phyloP scores from a whole-genome alignment of 2,113 vertebrate species.

The Bettongia penicillata region DNA sequence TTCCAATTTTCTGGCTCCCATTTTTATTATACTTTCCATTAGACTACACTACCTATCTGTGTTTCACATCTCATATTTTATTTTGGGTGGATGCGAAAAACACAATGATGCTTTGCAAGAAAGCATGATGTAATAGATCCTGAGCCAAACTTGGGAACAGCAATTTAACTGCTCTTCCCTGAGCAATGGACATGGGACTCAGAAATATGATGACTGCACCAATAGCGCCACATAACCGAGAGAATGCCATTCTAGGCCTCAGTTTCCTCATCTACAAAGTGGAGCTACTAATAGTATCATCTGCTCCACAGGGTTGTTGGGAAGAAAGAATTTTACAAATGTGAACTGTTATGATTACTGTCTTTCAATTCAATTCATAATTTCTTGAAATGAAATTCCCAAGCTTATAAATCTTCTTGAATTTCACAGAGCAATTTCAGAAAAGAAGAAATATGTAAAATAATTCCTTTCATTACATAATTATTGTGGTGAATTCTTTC shows the following conservation, averaged over 20 bases:
- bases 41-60: neutral
- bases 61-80: neutral
- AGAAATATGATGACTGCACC: neutral
- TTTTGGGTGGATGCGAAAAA: neutral
- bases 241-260: neutral
- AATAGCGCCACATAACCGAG: neutral
- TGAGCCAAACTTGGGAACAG: neutral
- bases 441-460: neutral
- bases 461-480: neutral
- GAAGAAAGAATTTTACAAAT: constrained; percentile 14
- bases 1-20: neutral
- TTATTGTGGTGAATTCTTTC: neutral
- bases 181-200: neutral
- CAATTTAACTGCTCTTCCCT: neutral
- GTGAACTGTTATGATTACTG: neutral
- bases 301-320: neutral
- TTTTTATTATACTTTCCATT: neutral
- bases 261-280: constrained; percentile 21
- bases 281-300: neutral
- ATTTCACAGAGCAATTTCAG: neutral
- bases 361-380: neutral
- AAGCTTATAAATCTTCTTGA: neutral
- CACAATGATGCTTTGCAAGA: neutral
- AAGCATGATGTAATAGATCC: neutral
- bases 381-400: neutral